A percentile compares a stretch with the other conserved stretches of the same genome.
Conservation (phyloP, 2,113 vertebrate species). For the Atlantisia rogersi region DNA sequence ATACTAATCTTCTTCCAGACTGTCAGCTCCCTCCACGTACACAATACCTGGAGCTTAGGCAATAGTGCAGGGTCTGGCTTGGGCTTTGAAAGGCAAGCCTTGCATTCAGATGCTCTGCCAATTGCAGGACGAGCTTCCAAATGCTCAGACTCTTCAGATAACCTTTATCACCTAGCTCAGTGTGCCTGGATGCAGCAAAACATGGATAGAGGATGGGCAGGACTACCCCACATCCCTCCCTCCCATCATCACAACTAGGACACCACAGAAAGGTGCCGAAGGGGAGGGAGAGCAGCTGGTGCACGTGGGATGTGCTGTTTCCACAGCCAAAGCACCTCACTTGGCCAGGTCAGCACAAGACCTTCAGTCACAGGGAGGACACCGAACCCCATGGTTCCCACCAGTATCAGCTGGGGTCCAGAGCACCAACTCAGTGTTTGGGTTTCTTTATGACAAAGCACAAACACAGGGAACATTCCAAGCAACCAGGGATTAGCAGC, state of each 20-base stretch:
- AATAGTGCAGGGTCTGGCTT: neutral
- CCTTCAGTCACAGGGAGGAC: neutral
- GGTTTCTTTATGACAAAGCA: neutral
- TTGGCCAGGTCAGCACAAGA: neutral
- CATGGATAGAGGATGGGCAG: too few species aligned
- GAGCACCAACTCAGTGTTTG: neutral
- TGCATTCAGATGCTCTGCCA: neutral
- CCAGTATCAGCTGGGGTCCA: neutral
- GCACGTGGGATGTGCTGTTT: accelerated
- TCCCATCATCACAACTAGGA: neutral
- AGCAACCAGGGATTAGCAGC: neutral
- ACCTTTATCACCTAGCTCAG: accelerated
- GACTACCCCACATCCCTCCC: too few species aligned
- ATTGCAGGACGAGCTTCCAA: neutral
- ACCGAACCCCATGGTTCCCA: neutral
- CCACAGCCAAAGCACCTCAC: accelerated
- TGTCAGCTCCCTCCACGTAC: neutral
- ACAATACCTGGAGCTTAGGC: neutral
- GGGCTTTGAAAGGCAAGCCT: neutral
- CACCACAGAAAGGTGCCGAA: neutral
- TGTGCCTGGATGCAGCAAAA: neutral
- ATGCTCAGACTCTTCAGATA: neutral
- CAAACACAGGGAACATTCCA: neutral
- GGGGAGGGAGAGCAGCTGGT: neutral
- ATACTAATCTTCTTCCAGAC: neutral